These are phyloP conservation scores for Salvelinus sp. DNA, from an alignment of 2,113 vertebrate species.

Conservation along the genomic window DNA sequence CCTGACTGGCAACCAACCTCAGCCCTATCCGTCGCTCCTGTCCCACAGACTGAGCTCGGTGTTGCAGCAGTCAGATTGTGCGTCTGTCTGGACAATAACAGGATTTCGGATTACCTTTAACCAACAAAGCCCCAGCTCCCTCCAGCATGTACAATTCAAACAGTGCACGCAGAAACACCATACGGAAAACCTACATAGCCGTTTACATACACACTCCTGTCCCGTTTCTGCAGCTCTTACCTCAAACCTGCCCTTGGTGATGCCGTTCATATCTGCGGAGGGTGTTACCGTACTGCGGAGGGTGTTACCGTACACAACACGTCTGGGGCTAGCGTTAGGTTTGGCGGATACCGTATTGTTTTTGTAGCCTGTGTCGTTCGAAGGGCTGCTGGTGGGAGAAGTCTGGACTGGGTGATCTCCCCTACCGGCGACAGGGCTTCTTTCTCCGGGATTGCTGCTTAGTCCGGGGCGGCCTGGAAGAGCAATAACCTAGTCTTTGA, in stretches of 20 bases:
- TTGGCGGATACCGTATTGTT: constrained; percentile 52
- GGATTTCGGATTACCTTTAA: constrained; percentile 74
- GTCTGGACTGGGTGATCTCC: constrained; percentile 57
- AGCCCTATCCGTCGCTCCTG: constrained; percentile 48
- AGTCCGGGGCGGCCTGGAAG: constrained; percentile 55
- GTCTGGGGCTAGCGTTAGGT: constrained; percentile 42
- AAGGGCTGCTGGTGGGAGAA: constrained; percentile 5
- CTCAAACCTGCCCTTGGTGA: constrained; percentile 82
- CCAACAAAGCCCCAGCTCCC: constrained; percentile 57
- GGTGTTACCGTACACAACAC: constrained; percentile 45
- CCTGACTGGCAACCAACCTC: neutral
- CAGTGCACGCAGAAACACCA: neutral
- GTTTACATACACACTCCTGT: neutral
- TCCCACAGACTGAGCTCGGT: constrained; percentile 56
- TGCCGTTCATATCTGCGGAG: constrained; percentile 81
- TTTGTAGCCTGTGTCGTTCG: constrained; percentile 57
- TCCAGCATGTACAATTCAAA: constrained; percentile 59
- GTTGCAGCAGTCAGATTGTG: constrained; percentile 60
- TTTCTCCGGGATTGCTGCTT: constrained; percentile 54
- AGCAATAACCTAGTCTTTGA: constrained; percentile 45
- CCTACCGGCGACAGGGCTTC: constrained; percentile 56
- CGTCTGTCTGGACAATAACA: constrained; percentile 60
- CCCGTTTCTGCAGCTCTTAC: constrained; percentile 54
- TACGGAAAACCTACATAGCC: neutral
- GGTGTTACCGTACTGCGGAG: constrained; percentile 60